A percentile compares a stretch with the other conserved stretches of the same genome.
Evolutionary conservation across 2,888 invertebrate species (phyloP).

Genomic region (Chydorus sphaericus): DNA sequence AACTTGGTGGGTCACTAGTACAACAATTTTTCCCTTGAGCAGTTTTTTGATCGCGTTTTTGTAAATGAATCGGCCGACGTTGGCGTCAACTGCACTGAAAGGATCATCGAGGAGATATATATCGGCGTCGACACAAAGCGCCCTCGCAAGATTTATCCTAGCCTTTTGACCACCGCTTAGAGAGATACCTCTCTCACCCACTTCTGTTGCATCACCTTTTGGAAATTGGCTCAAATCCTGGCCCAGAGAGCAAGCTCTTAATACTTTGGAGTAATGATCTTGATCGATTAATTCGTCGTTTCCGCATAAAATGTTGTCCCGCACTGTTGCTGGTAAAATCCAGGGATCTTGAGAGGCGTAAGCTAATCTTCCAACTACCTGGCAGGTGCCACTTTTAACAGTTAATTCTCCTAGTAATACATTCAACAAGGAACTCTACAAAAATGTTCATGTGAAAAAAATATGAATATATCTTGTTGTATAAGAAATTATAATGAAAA

Average conservation of each 20-base stretch:
- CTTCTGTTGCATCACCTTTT: slow-evolving; percentile 33
- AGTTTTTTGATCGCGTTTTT: slow-evolving; percentile 29
- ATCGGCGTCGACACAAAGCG: slow-evolving; percentile 33
- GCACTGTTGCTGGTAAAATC: slow-evolving; percentile 57
- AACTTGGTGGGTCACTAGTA: slow-evolving; percentile 58
- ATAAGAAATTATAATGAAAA: too few relatives aligned
- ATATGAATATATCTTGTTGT: neutral
- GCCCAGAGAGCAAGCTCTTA: slow-evolving; percentile 27
- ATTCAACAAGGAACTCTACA: slow-evolving; percentile 20
- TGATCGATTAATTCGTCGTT: slow-evolving; percentile 38
- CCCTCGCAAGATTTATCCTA: slow-evolving; percentile 34
- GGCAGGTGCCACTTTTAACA: slow-evolving; percentile 26
- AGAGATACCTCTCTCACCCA: slow-evolving; percentile 38
- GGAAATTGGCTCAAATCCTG: slow-evolving; percentile 33
- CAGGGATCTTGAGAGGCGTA: slow-evolving; percentile 53
- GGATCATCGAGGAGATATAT: slow-evolving; percentile 37
- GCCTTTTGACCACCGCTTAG: slow-evolving; percentile 40
- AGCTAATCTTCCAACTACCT: slow-evolving; percentile 30
- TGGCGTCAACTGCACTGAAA: slow-evolving; percentile 35
- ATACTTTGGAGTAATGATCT: slow-evolving; percentile 27
- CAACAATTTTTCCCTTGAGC: slow-evolving; percentile 28
- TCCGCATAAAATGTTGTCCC: slow-evolving; percentile 88
- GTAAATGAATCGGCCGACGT: slow-evolving; percentile 33
- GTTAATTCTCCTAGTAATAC: slow-evolving; percentile 34
- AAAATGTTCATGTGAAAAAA: too few relatives aligned